Base-by-base conservation (phyloP, 2,888 invertebrate genomes). In the Drosophila fungiperda region DNA sequence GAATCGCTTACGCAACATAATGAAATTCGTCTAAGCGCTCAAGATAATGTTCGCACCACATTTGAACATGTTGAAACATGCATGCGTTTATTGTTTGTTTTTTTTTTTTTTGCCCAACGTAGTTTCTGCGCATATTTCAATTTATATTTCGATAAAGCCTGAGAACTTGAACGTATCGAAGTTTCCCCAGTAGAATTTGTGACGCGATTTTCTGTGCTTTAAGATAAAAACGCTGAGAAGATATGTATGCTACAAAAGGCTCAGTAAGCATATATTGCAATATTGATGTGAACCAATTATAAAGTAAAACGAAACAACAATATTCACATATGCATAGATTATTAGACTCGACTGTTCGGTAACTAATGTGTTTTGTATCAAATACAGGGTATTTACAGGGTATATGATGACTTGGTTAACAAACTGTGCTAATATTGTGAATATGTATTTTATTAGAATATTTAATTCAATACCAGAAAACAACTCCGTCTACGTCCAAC, bases 91-190 rank as follows among this genome's bases (percentile, higher is more conserved):
- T n/a, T 20, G 3, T 33, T 58, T 58, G 36, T 42, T 48, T 6
- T 1, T 48, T 48, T 45, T 9, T n/a, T n/a, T 5, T 33, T 63
- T 58, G 36, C 54, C 20, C 17, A 52, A 32, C 20, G 29, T 29
- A 2, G 35, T 50, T 29, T 36, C 4, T 32, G 35, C 32, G 35
- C 38, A 58, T 45, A 33, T 50, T 54, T 29, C 1, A 3, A 45
- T 40, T 42, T 4, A 36, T 52, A 40, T 49, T 61, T 48, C 23
- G 74, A 74, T 78, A 78, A 79, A 79, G 80, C 80, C 75, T 78
- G 80, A 78, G 77, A 78, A 78, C 77, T 48, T 59, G 17, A 29
- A 58, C 78, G 23, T 78, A 78, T 76, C 74, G 52, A 62, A 73
- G 59, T 62, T 73, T 73, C 53, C 60, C 64, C 50, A 54, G 58